Percentiles rank a stretch among this genome's conserved stretches.
phyloP scores from a whole-genome alignment of 2,797 vertebrate genomes.

The Pangasius krempfi region DNA sequence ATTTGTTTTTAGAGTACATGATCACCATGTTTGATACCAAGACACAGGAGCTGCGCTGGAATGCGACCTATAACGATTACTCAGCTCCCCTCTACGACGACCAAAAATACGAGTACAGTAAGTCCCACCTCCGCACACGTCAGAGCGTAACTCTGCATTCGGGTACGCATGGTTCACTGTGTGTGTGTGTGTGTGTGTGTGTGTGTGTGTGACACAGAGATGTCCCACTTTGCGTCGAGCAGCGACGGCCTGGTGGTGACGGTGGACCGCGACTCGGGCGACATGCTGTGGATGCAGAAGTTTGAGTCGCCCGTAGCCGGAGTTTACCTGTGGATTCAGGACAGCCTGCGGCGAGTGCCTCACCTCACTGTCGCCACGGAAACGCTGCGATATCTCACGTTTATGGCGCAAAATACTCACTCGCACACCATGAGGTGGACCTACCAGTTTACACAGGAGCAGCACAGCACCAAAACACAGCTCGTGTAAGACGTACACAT shows the following conservation, averaged over 20 bases:
- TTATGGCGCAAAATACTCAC: conserved; percentile 81
- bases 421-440: conserved; percentile 82
- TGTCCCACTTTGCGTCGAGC: conserved; percentile 89
- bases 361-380: conserved; percentile 91
- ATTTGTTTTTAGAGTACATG: conserved; percentile 81
- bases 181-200: conserved; percentile 3
- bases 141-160: not conserved
- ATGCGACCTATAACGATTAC: conserved; percentile 91
- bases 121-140: conserved; percentile 55
- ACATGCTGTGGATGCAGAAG: conserved; percentile 93
- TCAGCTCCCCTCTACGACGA: conserved; percentile 83
- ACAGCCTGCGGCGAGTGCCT: conserved; percentile 84
- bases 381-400: conserved; percentile 92
- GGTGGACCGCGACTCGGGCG: conserved; percentile 85
- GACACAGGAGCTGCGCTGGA: conserved; percentile 89
- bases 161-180: not conserved
- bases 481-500: conserved; percentile 80
- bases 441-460: conserved; percentile 81
- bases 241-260: conserved; percentile 92
- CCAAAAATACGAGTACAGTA: conserved; percentile 85
- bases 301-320: conserved; percentile 88
- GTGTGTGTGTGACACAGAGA: conserved; percentile 72
- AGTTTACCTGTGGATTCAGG: conserved; percentile 89
- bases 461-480: conserved; percentile 81
- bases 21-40: conserved; percentile 97